A percentile compares a stretch with the other conserved stretches of the same genome.
phyloP scores from a whole-genome alignment of 2,888 invertebrate species.

The Colostygia pectinataria region DNA sequence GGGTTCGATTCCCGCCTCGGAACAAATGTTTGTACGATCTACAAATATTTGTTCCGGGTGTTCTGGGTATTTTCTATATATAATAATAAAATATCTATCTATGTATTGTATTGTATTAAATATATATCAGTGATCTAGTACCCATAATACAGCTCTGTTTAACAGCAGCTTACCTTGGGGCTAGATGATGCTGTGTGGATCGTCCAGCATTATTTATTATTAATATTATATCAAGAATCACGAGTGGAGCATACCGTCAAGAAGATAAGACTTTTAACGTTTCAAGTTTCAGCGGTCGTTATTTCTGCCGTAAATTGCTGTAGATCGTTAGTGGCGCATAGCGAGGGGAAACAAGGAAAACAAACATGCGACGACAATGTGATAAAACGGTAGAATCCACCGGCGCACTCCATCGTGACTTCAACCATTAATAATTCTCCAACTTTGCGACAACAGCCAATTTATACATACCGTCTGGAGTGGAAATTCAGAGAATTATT shows the following conservation, averaged over 20 bases:
- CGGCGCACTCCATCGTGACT: slow-evolving; percentile 48
- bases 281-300: slow-evolving; percentile 56
- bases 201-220: too few species aligned
- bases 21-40: too few species aligned
- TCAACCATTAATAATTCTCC: slow-evolving; percentile 65
- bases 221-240: slow-evolving; percentile 34
- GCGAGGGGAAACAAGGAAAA: slow-evolving; percentile 48
- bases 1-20: too few species aligned
- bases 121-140: too few species aligned
- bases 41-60: too few species aligned
- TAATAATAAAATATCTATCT: too few species aligned
- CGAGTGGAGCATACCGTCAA: slow-evolving; percentile 36
- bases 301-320: slow-evolving; percentile 61
- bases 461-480: slow-evolving; percentile 69
- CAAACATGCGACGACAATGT: slow-evolving; percentile 57
- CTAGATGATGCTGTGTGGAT: too few species aligned
- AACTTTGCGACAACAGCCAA: slow-evolving; percentile 67
- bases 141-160: too few species aligned
- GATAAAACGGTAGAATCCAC: slow-evolving; percentile 58
- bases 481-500: slow-evolving; percentile 71
- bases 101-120: too few species aligned
- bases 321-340: slow-evolving; percentile 55
- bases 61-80: too few species aligned
- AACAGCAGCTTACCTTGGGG: too few species aligned
- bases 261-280: slow-evolving; percentile 59